Evolutionary conservation across 2,113 vertebrate genomes (phyloP), one percentile per base, ranked within the genome.

Genomic region (Caranx melampygus): DNA sequence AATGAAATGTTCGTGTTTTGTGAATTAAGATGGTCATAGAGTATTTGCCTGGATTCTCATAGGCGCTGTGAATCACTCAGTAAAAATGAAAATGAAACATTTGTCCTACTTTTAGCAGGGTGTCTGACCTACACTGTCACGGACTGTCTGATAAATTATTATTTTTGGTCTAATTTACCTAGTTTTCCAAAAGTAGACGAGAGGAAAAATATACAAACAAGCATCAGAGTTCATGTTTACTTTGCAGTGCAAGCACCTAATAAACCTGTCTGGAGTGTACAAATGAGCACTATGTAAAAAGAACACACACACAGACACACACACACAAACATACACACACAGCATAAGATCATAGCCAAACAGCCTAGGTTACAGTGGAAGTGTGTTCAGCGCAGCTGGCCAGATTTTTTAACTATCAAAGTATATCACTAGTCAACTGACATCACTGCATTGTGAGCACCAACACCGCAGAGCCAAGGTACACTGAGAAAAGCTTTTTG

Each of bases 261-360:
- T 89, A 90, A 92, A 91, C 87, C 78, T 84, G 87, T 83, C 78
- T 87, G 71, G 65, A 81, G 75, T 12, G 20, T 51, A 81, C n/a
- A 71, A 74, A 66, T 21, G 58, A 83, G 49, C 57, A 60, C 44
- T 67, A 52, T 67, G 65, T 75, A 68, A 58, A 82, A 78, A 79
- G 21, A 21, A 45, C 21, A 58, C 63, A 52, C 49, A 75, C 65
- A 64, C 67, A 72, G 26, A 54, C 54, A 55, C n/a, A 26, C n/a
- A n/a, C 51, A n/a, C 51, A 54, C 20, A n/a, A 8, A 55, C 54
- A 13, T 26, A 57, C 21, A 14, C 21, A 62, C n/a, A 51, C 26
- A 40, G 11, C n/a, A 34, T 4, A 64, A 18, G 18, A 61, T 54
- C 11, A 31, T 76, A 1, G 37, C 63, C 78, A 72, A 47, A 59